Percentiles rank a stretch among this genome's conserved stretches.
These are phyloP conservation scores for Rhabdornis inornatus DNA, from an alignment of 2,113 vertebrate species.

Conservation along the genomic window DNA sequence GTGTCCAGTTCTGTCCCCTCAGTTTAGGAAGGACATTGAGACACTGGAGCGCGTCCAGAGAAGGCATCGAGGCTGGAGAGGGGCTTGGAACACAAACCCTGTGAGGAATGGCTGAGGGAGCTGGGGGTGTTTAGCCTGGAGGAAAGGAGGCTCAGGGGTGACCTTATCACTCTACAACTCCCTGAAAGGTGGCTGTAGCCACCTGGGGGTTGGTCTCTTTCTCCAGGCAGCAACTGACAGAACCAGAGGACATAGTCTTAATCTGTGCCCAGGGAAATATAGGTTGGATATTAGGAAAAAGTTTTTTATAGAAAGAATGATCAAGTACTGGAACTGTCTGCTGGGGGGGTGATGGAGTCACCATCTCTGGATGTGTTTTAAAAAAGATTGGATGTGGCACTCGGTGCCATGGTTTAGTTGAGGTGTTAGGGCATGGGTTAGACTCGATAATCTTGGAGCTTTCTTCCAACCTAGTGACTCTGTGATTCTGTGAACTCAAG, in stretches of 20 bases:
- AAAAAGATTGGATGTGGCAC: neutral
- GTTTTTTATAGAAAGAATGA: neutral
- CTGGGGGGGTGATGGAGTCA: accelerated
- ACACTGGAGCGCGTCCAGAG: accelerated
- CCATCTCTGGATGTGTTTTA: neutral
- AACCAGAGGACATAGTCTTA: accelerated
- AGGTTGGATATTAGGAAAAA: neutral
- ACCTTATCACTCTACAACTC: neutral
- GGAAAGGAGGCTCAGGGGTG: neutral
- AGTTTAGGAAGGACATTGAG: neutral
- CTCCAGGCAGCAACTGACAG: neutral
- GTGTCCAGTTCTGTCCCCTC: neutral
- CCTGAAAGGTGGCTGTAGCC: accelerated
- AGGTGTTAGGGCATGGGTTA: no score
- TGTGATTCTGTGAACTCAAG: neutral
- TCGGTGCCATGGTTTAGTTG: neutral
- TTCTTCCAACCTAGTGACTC: no score
- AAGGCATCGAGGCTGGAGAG: neutral
- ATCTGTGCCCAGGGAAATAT: neutral
- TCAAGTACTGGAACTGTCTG: neutral
- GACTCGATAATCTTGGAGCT: neutral
- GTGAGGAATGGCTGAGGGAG: neutral
- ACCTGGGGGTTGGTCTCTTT: no score
- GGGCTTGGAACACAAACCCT: neutral
- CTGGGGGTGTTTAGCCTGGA: neutral